Evolutionary conservation across 2,113 vertebrate genomes (phyloP).

Genomic region (Microcebus griseorufus): DNA sequence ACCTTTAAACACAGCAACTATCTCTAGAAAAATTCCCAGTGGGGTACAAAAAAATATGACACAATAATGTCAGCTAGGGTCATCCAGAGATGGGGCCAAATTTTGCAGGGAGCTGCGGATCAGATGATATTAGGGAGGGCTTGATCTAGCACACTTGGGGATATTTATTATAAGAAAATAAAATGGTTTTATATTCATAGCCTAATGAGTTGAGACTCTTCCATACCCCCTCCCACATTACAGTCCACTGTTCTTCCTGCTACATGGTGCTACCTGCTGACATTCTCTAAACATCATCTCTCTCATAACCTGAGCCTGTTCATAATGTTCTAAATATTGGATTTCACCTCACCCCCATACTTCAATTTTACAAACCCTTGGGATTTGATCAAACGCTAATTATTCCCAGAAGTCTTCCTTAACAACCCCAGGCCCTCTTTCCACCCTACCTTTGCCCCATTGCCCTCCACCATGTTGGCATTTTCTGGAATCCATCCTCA

Average conservation of each 20-base stretch:
- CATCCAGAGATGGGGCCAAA: not conserved
- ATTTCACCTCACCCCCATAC: not conserved
- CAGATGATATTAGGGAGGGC: not conserved
- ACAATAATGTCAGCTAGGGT: not conserved
- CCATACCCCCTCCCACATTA: not conserved
- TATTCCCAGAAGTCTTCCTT: not conserved
- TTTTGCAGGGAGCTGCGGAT: not conserved
- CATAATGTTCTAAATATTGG: not conserved
- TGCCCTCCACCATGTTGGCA: not conserved
- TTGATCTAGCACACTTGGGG: not conserved
- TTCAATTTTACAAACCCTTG: not conserved
- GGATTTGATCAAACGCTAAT: not conserved
- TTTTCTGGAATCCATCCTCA: not conserved
- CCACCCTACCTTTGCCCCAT: not conserved
- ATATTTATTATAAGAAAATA: not conserved
- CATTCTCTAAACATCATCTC: not conserved
- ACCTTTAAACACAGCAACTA: not conserved
- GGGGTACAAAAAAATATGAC: not conserved
- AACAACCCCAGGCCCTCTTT: not conserved
- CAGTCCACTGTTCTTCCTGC: not conserved
- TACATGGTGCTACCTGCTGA: not conserved
- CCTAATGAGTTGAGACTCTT: not conserved
- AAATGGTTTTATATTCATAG: not conserved
- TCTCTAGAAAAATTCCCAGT: not conserved
- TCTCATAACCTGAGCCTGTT: not conserved